phyloP scores from a whole-genome alignment of 2,797 vertebrate genomes.

The Rallus crepitans region DNA sequence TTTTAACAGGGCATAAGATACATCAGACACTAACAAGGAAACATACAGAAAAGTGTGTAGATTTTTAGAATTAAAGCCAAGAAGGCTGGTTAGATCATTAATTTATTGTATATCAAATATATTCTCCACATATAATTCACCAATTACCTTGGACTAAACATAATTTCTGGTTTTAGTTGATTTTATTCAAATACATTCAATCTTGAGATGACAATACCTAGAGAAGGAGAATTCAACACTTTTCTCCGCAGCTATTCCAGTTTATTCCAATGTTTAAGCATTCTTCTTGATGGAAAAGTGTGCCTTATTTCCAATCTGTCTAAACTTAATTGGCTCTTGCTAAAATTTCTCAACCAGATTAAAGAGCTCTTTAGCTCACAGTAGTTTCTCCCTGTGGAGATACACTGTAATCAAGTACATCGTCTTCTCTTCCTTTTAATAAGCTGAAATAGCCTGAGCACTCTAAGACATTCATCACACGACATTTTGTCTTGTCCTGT shows the following conservation, averaged over 20 bases:
- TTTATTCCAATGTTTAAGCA: not conserved
- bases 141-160: not conserved
- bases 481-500: not conserved
- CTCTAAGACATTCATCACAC: not conserved
- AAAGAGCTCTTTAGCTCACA: conserved; percentile 28
- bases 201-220: not conserved
- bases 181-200: not conserved
- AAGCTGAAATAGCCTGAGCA: not conserved
- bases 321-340: not conserved
- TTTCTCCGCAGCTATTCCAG: not conserved
- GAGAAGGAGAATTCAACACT: not conserved
- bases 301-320: conserved; percentile 4
- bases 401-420: not conserved
- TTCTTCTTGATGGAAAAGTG: not conserved
- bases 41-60: not conserved
- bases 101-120: not conserved
- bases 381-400: conserved; percentile 14
- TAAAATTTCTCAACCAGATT: conserved; percentile 2
- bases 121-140: not conserved
- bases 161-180: not conserved
- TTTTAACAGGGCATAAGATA: not conserved
- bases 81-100: not conserved
- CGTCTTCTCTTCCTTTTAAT: not conserved
- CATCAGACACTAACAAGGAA: not conserved
- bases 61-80: not conserved